A percentile compares a stretch with the other conserved stretches of the same genome.
Evolutionary conservation across 1,140 invertebrate genomes (phyloP).

Genomic region (Muscidifurax raptorellus): DNA sequence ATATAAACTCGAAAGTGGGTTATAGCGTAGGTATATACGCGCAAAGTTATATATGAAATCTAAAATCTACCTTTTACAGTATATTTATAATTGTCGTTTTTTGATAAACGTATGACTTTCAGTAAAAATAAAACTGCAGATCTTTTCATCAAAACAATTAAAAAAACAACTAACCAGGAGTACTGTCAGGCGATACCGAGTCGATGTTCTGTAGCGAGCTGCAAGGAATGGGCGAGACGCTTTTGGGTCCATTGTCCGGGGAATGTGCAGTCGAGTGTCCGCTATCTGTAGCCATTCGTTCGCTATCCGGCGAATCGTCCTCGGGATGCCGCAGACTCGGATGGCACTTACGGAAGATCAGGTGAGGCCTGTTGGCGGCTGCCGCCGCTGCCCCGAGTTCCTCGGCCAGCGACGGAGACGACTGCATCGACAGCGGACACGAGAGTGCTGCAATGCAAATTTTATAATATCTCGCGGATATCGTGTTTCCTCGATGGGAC

Average conservation of each 20-base stretch:
- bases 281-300: conserved; percentile 88
- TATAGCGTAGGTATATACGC: too few relatives aligned
- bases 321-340: conserved; percentile 80
- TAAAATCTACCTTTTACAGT: too few relatives aligned
- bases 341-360: conserved; percentile 84
- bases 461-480: too few relatives aligned
- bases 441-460: conserved; percentile 3
- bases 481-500: too few relatives aligned
- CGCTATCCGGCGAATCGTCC: conserved; percentile 90
- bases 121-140: too few relatives aligned
- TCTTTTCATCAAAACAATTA: background rate
- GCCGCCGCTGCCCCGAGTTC: conserved; percentile 76
- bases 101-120: too few relatives aligned
- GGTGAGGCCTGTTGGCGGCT: conserved; percentile 72
- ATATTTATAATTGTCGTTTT: too few relatives aligned
- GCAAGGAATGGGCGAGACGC: conserved; percentile 82
- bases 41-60: too few relatives aligned
- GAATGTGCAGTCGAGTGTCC: conserved; percentile 93
- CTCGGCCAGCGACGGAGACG: conserved; percentile 81
- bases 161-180: conserved; percentile 63
- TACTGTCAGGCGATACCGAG: conserved; percentile 70
- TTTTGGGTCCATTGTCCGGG: conserved; percentile 88
- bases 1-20: too few relatives aligned
- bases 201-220: conserved; percentile 70
- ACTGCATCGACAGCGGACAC: conserved; percentile 32